Conservation (phyloP, 2,113 vertebrate genomes). For the Corydoras maculifer region DNA sequence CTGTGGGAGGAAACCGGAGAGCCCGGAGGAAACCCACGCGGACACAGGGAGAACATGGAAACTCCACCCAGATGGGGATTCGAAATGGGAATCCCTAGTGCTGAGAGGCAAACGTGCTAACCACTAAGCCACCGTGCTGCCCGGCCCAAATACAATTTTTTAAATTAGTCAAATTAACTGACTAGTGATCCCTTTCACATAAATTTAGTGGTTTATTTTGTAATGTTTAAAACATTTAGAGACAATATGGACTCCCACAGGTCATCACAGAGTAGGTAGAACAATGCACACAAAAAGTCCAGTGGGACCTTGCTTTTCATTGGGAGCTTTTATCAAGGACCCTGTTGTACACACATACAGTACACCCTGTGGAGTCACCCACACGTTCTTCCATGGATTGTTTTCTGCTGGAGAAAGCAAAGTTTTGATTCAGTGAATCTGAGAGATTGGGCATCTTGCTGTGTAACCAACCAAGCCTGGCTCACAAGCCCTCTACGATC, state of each 20-base stretch:
- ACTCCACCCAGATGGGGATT: too few species aligned
- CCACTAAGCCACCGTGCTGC: too few species aligned
- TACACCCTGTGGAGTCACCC: conserved; percentile 1
- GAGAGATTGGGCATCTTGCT: conserved; percentile 41
- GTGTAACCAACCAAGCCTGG: conserved; percentile 41
- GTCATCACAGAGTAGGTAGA: too few species aligned
- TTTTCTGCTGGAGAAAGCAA: conserved; percentile 45
- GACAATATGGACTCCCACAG: too few species aligned
- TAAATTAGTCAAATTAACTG: neutral
- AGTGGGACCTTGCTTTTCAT: conserved; percentile 19
- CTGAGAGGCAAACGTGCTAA: too few species aligned
- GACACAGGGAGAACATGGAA: too few species aligned
- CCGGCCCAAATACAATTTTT: neutral
- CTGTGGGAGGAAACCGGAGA: too few species aligned
- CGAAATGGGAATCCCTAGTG: too few species aligned
- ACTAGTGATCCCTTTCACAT: too few species aligned
- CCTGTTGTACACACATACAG: conserved; percentile 22
- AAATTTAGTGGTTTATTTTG: too few species aligned
- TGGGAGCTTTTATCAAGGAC: conserved; percentile 14
- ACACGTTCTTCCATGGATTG: conserved; percentile 24
- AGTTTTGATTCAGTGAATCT: conserved; percentile 57
- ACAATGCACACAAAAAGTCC: conserved; percentile 12
- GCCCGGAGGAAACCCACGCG: too few species aligned
- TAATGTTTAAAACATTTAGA: too few species aligned
- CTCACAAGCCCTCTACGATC: conserved; percentile 43